Conservation (phyloP, 2,113 vertebrate species). For the Etia nguti region DNA sequence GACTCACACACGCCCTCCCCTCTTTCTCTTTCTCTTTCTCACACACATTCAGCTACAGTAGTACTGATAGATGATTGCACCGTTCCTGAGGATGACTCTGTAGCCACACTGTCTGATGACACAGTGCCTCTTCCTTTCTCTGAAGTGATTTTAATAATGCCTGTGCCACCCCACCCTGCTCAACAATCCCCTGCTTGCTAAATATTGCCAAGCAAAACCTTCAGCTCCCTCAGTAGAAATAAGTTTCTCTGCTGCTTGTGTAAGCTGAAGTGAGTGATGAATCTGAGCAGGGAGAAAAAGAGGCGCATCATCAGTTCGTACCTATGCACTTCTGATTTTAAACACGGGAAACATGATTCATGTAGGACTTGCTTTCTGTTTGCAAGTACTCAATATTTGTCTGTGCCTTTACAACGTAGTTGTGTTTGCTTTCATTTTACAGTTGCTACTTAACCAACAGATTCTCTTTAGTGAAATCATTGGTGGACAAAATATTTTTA, state of each 20-base stretch:
- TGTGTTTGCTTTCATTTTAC: neutral
- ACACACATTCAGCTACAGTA: neutral
- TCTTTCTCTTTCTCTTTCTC: neutral
- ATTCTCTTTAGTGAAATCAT: neutral
- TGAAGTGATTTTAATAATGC: slow-evolving; percentile 39
- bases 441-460: neutral
- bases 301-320: neutral
- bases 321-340: neutral
- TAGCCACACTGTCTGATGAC: slow-evolving; percentile 48
- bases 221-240: neutral
- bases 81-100: neutral
- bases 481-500: neutral
- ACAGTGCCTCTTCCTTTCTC: slow-evolving; percentile 50
- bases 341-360: neutral
- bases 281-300: neutral
- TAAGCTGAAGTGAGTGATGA: neutral
- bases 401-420: neutral
- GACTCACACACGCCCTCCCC: neutral
- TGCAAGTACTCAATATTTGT: neutral
- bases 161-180: slow-evolving; percentile 10
- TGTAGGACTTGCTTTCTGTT: neutral
- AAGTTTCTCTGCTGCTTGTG: neutral
- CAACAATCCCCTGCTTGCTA: slow-evolving; percentile 18
- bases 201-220: slow-evolving; percentile 24
- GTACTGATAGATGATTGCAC: neutral